Percentiles rank a stretch among this genome's conserved stretches.
These are phyloP conservation scores for Tangara arthus DNA, from an alignment of 2,797 vertebrate species.

Conservation along the genomic window DNA sequence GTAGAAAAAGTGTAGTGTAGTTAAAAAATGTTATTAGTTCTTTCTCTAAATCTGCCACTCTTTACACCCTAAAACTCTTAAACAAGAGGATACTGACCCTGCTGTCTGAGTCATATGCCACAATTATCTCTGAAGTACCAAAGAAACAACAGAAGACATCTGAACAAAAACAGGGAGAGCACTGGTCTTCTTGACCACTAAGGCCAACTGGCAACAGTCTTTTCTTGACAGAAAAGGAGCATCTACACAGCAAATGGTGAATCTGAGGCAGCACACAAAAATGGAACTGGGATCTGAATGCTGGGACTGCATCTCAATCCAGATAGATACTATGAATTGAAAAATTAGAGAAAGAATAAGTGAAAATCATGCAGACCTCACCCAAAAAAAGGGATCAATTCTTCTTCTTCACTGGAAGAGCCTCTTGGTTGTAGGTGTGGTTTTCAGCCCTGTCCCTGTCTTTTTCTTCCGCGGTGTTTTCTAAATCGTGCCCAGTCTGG, in stretches of 20 bases:
- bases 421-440: background rate
- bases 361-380: background rate
- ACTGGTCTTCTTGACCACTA: background rate
- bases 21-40: background rate
- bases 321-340: background rate
- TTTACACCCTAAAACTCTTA: background rate
- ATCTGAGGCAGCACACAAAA: background rate
- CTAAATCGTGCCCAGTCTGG: fast-evolving
- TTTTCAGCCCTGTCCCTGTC: background rate
- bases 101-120: background rate
- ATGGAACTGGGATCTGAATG: background rate
- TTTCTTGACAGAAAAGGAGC: background rate
- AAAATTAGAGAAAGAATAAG: background rate
- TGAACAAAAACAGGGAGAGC: background rate
- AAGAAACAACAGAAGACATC: background rate
- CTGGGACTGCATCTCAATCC: background rate
- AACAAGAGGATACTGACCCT: background rate
- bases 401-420: background rate
- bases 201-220: background rate
- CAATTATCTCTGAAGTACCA: background rate
- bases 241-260: background rate
- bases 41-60: background rate
- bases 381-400: background rate
- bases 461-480: background rate
- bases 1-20: background rate